Conservation (phyloP, 2,888 invertebrate species). For the Mimumesa dahlbomi region DNA sequence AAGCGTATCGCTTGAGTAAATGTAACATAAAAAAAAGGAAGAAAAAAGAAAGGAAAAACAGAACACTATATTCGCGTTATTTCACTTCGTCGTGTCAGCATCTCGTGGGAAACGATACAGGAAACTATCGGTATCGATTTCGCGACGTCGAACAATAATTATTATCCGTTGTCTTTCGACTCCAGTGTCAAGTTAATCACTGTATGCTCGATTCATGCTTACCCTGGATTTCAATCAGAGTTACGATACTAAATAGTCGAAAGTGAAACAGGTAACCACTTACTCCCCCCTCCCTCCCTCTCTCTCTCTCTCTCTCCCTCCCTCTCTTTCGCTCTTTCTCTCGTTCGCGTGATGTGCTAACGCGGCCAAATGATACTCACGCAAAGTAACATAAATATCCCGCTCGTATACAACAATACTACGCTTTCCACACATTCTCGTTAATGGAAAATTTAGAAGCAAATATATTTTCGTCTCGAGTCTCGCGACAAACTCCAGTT, state of each 20-base stretch:
- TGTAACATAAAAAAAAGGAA: neutral
- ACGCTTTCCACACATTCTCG: neutral
- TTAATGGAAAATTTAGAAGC: slow-evolving; percentile 28
- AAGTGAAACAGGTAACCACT: neutral
- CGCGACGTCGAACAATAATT: too few species aligned
- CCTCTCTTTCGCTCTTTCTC: too few species aligned
- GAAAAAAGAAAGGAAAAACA: too few species aligned
- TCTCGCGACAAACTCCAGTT: neutral
- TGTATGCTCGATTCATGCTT: neutral
- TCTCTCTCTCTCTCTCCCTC: too few species aligned
- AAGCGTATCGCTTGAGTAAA: neutral
- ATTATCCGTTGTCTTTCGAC: too few species aligned
- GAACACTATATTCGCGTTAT: too few species aligned
- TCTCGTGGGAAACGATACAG: too few species aligned
- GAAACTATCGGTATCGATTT: too few species aligned
- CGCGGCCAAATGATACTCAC: neutral
- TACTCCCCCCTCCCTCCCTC: too few species aligned
- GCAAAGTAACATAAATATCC: neutral
- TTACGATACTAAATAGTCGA: neutral
- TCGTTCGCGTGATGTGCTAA: neutral
- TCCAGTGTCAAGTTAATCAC: neutral
- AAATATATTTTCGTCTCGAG: slow-evolving; percentile 19
- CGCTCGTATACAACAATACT: too few species aligned
- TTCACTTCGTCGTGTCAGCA: too few species aligned
- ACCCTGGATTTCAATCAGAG: too few species aligned